A percentile compares a stretch with the other conserved stretches of the same genome.
Conservation (phyloP, 2,888 invertebrate genomes). For the Ophion ventricosus region DNA sequence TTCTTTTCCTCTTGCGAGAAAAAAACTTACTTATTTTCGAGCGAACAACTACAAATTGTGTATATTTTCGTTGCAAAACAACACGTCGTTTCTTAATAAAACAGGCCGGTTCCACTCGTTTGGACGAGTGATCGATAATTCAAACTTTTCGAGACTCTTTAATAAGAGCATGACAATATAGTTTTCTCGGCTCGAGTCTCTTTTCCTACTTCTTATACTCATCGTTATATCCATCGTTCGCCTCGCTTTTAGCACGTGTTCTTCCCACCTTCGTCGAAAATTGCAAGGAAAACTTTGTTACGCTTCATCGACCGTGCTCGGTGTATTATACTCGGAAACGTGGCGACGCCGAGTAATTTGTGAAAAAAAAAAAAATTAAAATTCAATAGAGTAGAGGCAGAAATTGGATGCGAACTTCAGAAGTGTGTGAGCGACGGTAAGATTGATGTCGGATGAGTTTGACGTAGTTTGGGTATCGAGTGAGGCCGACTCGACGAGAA, state of each 20-base stretch:
- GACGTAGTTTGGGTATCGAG: conserved; percentile 44
- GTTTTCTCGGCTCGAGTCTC: not conserved
- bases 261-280: conserved; percentile 22
- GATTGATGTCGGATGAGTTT: conserved; percentile 49
- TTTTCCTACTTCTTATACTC: not conserved
- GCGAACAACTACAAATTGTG: not conserved
- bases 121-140: not conserved
- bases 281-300: conserved; percentile 40
- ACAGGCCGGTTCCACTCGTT: not conserved
- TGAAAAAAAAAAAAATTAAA: not conserved
- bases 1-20: too few relatives aligned
- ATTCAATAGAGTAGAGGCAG: conserved; percentile 23
- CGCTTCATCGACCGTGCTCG: not conserved
- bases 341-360: not conserved
- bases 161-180: not conserved
- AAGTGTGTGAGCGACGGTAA: conserved; percentile 14
- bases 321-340: not conserved
- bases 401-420: conserved; percentile 5
- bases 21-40: not conserved
- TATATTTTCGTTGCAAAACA: too few relatives aligned
- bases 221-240: conserved; percentile 7
- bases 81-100: too few relatives aligned
- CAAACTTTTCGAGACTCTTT: not conserved
- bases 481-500: conserved; percentile 57
- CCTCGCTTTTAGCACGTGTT: not conserved